Evolutionary conservation across 1,140 invertebrate genomes (phyloP).

Genomic region (Temnothorax curvispinosus): DNA sequence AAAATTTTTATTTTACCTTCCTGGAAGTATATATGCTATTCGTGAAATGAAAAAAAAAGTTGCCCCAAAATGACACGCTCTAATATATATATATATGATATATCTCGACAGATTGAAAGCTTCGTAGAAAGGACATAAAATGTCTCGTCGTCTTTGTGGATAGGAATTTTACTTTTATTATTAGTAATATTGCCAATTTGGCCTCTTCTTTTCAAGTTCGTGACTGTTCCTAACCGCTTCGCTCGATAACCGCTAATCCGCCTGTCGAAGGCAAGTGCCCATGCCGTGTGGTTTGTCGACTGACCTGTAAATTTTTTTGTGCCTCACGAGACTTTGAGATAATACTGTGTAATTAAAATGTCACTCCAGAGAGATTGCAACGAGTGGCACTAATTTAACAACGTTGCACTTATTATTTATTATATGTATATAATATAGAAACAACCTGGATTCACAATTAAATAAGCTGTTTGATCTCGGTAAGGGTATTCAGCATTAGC

Average conservation of each 20-base stretch:
- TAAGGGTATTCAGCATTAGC: background rate
- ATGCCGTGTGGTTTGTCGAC: slow-evolving; percentile 58
- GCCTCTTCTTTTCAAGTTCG: slow-evolving; percentile 65
- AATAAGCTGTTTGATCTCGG: background rate
- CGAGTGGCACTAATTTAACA: background rate
- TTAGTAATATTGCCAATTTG: slow-evolving; percentile 54
- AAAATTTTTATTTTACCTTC: no score
- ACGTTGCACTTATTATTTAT: background rate
- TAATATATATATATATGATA: no score
- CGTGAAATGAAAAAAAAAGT: no score
- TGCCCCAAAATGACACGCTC: no score
- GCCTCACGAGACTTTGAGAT: slow-evolving; percentile 19
- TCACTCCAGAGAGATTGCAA: background rate
- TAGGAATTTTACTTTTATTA: slow-evolving; percentile 44
- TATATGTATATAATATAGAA: background rate
- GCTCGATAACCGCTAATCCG: slow-evolving; percentile 68
- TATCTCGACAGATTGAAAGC: background rate
- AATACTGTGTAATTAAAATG: slow-evolving; percentile 9
- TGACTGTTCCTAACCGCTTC: slow-evolving; percentile 70
- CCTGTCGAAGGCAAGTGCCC: slow-evolving; percentile 15
- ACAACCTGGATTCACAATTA: background rate
- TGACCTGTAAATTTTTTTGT: slow-evolving; percentile 36
- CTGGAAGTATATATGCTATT: no score
- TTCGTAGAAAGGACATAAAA: background rate
- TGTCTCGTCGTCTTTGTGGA: slow-evolving; percentile 72